These are phyloP conservation scores for Lindbergichthys nudifrons DNA, from an alignment of 2,797 vertebrate genomes.

Conservation along the genomic window DNA sequence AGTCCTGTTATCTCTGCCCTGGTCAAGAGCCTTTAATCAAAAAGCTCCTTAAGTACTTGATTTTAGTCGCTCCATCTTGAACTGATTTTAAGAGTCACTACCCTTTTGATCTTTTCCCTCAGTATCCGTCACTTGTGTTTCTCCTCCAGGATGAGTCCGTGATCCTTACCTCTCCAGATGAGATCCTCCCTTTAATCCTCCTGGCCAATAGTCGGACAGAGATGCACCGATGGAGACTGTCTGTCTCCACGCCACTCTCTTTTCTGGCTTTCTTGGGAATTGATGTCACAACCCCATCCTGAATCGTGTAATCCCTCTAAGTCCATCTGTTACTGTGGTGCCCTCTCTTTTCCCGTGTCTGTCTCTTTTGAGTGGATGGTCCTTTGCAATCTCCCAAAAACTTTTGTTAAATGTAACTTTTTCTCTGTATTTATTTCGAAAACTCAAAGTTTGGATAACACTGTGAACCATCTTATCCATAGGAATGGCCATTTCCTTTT, in stretches of 20 bases:
- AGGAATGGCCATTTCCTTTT: neutral
- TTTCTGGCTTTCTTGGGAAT: slow-evolving; percentile 83
- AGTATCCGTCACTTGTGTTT: slow-evolving; percentile 8
- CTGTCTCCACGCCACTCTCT: slow-evolving; percentile 61
- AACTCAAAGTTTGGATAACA: slow-evolving; percentile 4
- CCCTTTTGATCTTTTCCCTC: slow-evolving; percentile 33
- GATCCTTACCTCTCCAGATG: slow-evolving; percentile 62
- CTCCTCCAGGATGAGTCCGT: slow-evolving; percentile 51
- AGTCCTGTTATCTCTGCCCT: slow-evolving; percentile 18
- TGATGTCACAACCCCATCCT: slow-evolving; percentile 77
- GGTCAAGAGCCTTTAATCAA: slow-evolving; percentile 34
- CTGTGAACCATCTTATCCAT: neutral
- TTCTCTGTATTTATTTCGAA: slow-evolving; percentile 4
- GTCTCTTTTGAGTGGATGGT: slow-evolving; percentile 32
- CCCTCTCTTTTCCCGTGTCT: slow-evolving; percentile 58
- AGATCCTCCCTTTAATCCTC: slow-evolving; percentile 71
- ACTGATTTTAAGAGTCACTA: neutral
- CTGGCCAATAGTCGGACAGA: slow-evolving; percentile 33
- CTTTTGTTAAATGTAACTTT: slow-evolving; percentile 18
- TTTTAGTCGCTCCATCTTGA: slow-evolving; percentile 56
- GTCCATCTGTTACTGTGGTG: slow-evolving; percentile 79
- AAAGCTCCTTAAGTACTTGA: slow-evolving; percentile 51
- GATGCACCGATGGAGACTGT: slow-evolving; percentile 47
- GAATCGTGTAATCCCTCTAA: slow-evolving; percentile 83
- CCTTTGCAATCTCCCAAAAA: slow-evolving; percentile 14